Evolutionary conservation across 2,797 vertebrate genomes (phyloP).

Genomic region (Xenops minutus): DNA sequence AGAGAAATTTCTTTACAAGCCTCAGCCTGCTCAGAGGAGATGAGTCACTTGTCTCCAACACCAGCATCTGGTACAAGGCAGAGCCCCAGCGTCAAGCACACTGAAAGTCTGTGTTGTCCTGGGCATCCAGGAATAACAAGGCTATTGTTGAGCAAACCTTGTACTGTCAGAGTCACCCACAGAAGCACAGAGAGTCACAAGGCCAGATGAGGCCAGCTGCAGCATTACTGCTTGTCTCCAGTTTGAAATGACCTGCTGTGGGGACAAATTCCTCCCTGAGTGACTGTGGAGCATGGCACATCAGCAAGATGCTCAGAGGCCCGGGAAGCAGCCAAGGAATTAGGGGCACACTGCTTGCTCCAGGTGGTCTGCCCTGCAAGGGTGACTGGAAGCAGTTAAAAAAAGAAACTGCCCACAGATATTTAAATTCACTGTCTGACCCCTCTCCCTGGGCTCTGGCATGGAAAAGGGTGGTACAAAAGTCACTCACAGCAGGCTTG

Average conservation of each 20-base stretch:
- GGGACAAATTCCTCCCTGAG: neutral
- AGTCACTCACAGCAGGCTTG: neutral
- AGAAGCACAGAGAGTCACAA: slow-evolving; percentile 19
- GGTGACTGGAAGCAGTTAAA: neutral
- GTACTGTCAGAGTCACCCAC: slow-evolving; percentile 33
- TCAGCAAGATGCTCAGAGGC: neutral
- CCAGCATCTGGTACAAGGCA: slow-evolving; percentile 33
- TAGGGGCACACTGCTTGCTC: neutral
- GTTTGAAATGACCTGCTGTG: neutral
- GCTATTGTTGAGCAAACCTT: slow-evolving; percentile 49
- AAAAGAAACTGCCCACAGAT: neutral
- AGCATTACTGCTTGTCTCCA: neutral
- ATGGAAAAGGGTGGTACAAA: neutral
- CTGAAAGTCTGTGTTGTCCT: slow-evolving; percentile 58
- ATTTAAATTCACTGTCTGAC: rapidly evolving
- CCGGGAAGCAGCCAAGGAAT: neutral
- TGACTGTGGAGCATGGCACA: neutral
- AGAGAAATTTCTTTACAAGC: neutral
- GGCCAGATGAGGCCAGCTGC: slow-evolving; percentile 54
- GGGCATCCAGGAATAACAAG: slow-evolving; percentile 2
- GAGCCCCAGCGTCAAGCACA: neutral
- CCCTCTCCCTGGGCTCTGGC: neutral
- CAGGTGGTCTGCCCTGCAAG: neutral
- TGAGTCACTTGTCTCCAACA: neutral
- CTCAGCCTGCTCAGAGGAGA: neutral